Percentiles rank a stretch among this genome's conserved stretches.
phyloP scores from a whole-genome alignment of 2,888 invertebrate genomes.

The Melinaea marsaeus region DNA sequence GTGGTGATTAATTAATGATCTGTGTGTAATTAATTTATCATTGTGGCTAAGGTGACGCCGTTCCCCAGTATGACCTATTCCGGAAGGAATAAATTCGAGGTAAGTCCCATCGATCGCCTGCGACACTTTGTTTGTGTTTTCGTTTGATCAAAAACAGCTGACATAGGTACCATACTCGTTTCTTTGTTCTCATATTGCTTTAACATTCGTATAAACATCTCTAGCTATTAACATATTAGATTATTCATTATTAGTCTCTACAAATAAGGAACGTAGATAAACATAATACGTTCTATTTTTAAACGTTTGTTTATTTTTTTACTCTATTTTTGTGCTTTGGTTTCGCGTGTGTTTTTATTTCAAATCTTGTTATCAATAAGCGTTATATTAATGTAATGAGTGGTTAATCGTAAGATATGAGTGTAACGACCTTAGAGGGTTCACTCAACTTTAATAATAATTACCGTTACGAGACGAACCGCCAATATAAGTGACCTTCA shows the following conservation, averaged over 20 bases:
- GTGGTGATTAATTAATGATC: slow-evolving; percentile 20
- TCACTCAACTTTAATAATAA: slow-evolving; percentile 49
- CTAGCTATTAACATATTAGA: slow-evolving; percentile 2
- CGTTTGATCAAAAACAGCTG: slow-evolving; percentile 80
- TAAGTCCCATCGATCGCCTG: slow-evolving; percentile 51
- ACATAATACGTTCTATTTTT: slow-evolving; percentile 30
- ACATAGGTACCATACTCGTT: slow-evolving; percentile 51
- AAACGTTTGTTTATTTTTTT: slow-evolving; percentile 15
- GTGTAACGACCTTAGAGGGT: slow-evolving; percentile 34
- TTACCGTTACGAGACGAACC: slow-evolving; percentile 35
- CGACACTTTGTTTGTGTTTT: slow-evolving; percentile 65
- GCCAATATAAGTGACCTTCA: slow-evolving; percentile 35
- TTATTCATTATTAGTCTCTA: neutral
- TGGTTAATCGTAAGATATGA: neutral
- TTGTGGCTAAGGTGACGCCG: slow-evolving; percentile 74
- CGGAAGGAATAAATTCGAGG: slow-evolving; percentile 82
- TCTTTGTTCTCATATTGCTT: slow-evolving; percentile 55
- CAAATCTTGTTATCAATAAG: neutral
- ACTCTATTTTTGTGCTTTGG: neutral
- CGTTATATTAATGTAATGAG: neutral
- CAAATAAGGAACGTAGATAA: neutral
- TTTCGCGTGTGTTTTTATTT: slow-evolving; percentile 15
- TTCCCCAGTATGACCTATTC: slow-evolving; percentile 79
- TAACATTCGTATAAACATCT: slow-evolving; percentile 4
- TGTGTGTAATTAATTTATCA: slow-evolving; percentile 49